phyloP scores from a whole-genome alignment of 2,797 vertebrate species.

The Arremon brunneinucha region DNA sequence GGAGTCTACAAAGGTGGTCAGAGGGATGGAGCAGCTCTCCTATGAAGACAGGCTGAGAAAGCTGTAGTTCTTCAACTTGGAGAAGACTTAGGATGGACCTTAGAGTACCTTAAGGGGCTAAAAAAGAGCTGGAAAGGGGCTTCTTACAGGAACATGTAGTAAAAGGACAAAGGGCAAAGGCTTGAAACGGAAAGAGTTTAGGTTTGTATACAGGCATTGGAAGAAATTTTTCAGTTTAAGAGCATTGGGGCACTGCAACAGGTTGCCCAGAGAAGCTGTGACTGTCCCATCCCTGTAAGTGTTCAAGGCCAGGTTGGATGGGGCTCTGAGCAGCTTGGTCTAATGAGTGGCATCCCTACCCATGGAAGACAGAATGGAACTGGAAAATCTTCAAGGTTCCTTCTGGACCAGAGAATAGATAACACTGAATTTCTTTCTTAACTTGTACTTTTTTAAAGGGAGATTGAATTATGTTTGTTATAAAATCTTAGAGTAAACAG shows the following conservation, averaged over 20 bases:
- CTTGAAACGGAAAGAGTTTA: neutral
- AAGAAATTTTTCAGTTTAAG: neutral
- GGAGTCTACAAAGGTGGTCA: neutral
- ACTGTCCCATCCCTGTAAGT: neutral
- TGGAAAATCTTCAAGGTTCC: neutral
- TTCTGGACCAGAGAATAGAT: neutral
- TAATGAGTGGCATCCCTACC: neutral
- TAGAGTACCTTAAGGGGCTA: neutral
- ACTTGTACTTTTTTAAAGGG: neutral
- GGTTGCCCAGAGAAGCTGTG: neutral
- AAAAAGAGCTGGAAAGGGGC: fast-evolving
- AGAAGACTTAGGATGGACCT: neutral
- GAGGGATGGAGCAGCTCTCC: neutral
- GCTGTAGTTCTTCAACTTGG: neutral
- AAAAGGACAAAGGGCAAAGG: neutral
- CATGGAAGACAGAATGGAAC: neutral
- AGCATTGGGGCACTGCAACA: neutral
- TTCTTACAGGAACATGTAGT: neutral
- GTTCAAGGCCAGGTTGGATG: neutral
- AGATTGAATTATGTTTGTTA: neutral
- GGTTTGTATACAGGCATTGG: neutral
- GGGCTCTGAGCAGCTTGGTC: neutral
- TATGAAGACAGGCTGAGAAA: neutral
- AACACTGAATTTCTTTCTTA: neutral
- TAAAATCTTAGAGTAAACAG: neutral